Evolutionary conservation across 2,888 invertebrate genomes (phyloP), one percentile per base, ranked within the genome.

Genomic region (Netelia virgata): DNA sequence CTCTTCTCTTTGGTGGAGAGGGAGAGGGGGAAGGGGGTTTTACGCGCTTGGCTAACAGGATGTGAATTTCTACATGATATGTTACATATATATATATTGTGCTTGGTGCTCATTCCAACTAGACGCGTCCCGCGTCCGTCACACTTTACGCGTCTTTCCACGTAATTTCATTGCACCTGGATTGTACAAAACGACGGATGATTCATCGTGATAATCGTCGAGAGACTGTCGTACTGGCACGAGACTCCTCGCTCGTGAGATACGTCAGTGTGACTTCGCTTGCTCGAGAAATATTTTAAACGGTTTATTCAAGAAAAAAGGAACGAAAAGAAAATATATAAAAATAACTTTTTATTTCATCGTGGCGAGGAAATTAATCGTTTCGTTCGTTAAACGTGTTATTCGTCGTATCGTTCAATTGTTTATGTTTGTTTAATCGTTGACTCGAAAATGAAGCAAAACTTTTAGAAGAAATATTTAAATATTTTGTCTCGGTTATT

Each of bases 111-210:
- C 43, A 36, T 50, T 10, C 20, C 50, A 11, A 68, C 47, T 68
- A 18, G 43, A 20, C 16, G 36, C 18, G 47, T 50, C 23, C 61
- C 18, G 59, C 47, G 74, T 78, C 64, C 69, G 75, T 79, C 74
- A 79, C 70, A 79, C 78, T 69, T 66, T 70, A 55, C 16, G 10
- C 74, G 69, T 59, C 36, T 72, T 78, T 47, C 55, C 61, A 69
- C 63, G 74, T 74, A 61, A 83, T 78, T 78, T 74, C 68, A 63
- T 74, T 69, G 61, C 69, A 68, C 69, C 63, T 64, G 36, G 47
- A 50, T 59, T 59, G 18, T 47, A 41, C 23, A 57, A 43, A 70
- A 72, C 43, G 73, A 78, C 36, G 61, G 47, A 69, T 57, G 63
- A 74, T 63, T 83, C 78, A 83, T 18, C 9, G 16, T 43, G 69